These are phyloP conservation scores for Gadus chalcogrammus DNA, from an alignment of 2,113 vertebrate species.

Conservation along the genomic window DNA sequence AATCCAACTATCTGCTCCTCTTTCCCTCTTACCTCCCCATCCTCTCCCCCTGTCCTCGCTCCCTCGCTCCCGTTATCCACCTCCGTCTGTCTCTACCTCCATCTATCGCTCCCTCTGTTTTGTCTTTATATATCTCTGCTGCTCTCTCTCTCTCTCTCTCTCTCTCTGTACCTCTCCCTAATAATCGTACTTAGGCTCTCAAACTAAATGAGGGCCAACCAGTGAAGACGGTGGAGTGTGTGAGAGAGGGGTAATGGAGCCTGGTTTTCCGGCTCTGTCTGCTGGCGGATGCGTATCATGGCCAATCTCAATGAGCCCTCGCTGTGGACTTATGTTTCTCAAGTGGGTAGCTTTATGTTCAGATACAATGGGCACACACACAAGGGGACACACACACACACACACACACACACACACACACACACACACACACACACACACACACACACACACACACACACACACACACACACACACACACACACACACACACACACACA, in stretches of 20 bases:
- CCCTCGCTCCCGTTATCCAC: no score
- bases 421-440: slow-evolving; percentile 8
- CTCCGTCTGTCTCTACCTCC: no score
- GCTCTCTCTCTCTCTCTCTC: no score
- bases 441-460: slow-evolving; percentile 8
- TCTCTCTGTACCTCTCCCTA: no score
- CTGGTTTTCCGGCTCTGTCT: slow-evolving; percentile 16
- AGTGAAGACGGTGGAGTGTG: slow-evolving; percentile 28
- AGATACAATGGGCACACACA: slow-evolving; percentile 11
- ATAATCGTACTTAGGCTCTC: no score
- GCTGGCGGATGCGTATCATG: slow-evolving; percentile 30
- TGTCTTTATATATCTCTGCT: no score
- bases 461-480: slow-evolving; percentile 9
- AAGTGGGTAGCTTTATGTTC: slow-evolving; percentile 36
- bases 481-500: slow-evolving; percentile 9
- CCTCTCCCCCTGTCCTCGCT: no score
- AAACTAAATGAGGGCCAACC: slow-evolving; percentile 43
- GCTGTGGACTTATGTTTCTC: slow-evolving; percentile 48
- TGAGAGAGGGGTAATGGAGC: slow-evolving; percentile 37
- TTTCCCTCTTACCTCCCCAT: no score
- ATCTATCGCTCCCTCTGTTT: no score
- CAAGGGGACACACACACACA: slow-evolving; percentile 12
- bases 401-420: slow-evolving; percentile 6
- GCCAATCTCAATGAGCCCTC: slow-evolving; percentile 48
- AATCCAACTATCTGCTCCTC: no score